Evolutionary conservation across 2,797 vertebrate genomes (phyloP).

Genomic region (Ptychobarbus kaznakovi): DNA sequence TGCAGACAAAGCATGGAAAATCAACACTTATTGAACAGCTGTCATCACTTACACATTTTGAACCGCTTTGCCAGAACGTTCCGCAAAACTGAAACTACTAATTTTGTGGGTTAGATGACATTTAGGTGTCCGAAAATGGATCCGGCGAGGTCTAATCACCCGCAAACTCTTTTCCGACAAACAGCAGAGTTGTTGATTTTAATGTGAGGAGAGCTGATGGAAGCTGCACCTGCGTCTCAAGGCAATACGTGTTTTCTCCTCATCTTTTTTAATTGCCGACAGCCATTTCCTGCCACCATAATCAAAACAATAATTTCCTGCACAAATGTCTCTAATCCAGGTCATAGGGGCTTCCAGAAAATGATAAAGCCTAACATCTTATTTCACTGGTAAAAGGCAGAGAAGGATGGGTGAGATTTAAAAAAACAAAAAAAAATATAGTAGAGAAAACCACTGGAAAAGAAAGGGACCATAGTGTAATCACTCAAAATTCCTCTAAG

Average conservation of each 20-base stretch:
- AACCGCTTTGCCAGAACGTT: not conserved
- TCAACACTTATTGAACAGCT: constrained; percentile 23
- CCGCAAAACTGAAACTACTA: constrained; percentile 5
- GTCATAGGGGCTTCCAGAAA: constrained; percentile 42
- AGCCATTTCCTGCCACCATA: constrained; percentile 53
- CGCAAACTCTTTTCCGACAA: constrained; percentile 11
- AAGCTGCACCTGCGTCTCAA: constrained; percentile 37
- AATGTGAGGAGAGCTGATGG: constrained; percentile 15
- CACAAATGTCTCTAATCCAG: constrained; percentile 51
- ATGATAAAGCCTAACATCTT: constrained; percentile 48
- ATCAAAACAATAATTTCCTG: constrained; percentile 55
- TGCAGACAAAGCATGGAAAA: constrained; percentile 14
- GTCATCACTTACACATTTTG: not conserved
- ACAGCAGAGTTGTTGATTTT: not conserved
- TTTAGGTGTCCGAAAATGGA: constrained; percentile 28
- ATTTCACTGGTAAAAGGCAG: constrained; percentile 1
- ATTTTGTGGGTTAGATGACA: constrained; percentile 1
- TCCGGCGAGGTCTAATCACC: constrained; percentile 21
- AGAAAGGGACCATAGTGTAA: not conserved
- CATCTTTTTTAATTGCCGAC: constrained; percentile 50
- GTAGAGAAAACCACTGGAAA: not conserved
- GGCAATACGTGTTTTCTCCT: constrained; percentile 17
- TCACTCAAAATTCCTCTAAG: constrained; percentile 15
- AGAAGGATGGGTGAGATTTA: not conserved
- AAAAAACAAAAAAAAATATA: not conserved